Conservation (phyloP, 2,113 vertebrate species). For the Cairina moschata region DNA sequence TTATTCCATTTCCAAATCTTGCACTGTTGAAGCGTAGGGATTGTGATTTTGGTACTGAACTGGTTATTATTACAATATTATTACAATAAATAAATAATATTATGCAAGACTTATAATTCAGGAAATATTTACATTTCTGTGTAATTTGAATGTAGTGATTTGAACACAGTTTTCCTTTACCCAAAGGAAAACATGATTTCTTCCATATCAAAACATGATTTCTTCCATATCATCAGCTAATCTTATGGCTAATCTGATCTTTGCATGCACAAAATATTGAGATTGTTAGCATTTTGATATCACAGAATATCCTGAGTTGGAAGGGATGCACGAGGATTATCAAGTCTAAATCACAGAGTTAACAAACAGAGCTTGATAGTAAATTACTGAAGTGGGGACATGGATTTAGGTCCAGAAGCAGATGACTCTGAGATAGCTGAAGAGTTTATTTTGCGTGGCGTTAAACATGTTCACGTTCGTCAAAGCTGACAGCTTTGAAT, state of each 20-base stretch:
- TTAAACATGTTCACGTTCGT: neutral
- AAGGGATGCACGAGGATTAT: neutral
- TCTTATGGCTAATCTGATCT: neutral
- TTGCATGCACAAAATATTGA: neutral
- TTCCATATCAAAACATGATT: neutral
- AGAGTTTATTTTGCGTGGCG: neutral
- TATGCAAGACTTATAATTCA: neutral
- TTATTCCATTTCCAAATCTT: neutral
- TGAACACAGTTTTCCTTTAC: neutral
- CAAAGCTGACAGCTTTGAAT: neutral
- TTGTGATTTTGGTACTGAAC: neutral
- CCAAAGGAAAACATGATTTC: neutral
- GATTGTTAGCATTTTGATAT: neutral
- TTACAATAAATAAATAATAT: neutral
- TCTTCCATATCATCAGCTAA: neutral
- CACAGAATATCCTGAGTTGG: neutral
- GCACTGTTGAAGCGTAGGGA: neutral
- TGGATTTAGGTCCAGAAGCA: neutral
- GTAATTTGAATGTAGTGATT: neutral
- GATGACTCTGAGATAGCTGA: neutral
- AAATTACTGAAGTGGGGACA: neutral
- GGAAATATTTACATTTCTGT: neutral
- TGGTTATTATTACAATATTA: neutral
- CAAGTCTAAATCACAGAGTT: neutral
- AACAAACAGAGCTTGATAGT: neutral